Evolutionary conservation across 2,888 invertebrate species (phyloP).

Genomic region (Hirtodrosophila cameraria): DNA sequence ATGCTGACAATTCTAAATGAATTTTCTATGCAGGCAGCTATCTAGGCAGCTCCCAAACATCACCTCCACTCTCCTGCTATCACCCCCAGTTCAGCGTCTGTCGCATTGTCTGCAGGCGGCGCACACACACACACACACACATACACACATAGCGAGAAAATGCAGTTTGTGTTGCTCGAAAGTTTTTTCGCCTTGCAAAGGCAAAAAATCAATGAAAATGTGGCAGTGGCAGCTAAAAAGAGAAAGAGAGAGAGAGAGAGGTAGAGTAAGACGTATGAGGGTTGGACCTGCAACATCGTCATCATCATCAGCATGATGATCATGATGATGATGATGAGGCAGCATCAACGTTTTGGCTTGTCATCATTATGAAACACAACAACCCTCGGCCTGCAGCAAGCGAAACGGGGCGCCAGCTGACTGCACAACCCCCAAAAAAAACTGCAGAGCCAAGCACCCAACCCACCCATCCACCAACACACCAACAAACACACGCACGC

Average conservation of each 20-base stretch:
- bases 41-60: constrained; percentile 20
- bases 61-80: neutral
- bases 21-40: constrained; percentile 76
- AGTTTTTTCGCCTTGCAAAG: constrained; percentile 48
- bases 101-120: constrained; percentile 73
- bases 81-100: constrained; percentile 35
- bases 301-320: constrained; percentile 27
- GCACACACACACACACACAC: constrained; percentile 27
- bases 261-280: constrained; percentile 40
- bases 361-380: constrained; percentile 76
- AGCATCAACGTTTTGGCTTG: constrained; percentile 63
- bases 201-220: constrained; percentile 73
- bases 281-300: constrained; percentile 65
- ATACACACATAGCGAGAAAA: constrained; percentile 47
- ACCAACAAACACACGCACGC: constrained; percentile 17
- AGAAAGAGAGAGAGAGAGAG: neutral
- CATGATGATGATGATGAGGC: constrained; percentile 34
- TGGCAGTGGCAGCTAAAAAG: constrained; percentile 22
- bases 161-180: constrained; percentile 68
- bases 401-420: constrained; percentile 48
- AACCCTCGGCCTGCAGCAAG: constrained; percentile 69
- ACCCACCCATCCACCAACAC: constrained; percentile 12
- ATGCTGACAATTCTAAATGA: constrained; percentile 73
- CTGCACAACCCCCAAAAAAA: constrained; percentile 71
- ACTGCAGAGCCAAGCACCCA: constrained; percentile 58